These are phyloP conservation scores for Gouania willdenowi DNA, from an alignment of 2,797 vertebrate species.

Conservation along the genomic window DNA sequence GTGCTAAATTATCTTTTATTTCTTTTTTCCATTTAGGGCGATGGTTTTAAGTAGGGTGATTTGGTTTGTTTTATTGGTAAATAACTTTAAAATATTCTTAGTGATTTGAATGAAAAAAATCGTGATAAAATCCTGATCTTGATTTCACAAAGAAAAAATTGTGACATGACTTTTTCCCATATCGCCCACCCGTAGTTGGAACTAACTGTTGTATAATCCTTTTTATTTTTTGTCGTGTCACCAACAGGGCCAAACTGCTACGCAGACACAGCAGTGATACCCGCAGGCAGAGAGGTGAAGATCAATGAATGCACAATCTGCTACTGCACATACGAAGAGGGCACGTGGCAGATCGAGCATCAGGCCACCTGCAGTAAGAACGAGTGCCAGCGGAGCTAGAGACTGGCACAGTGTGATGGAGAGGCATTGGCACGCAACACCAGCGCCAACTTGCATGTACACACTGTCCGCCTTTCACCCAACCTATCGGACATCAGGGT, in stretches of 20 bases:
- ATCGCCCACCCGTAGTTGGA: no score
- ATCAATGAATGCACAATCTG: constrained; percentile 97
- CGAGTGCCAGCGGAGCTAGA: constrained; percentile 91
- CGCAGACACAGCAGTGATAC: constrained; percentile 92
- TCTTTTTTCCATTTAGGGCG: no score
- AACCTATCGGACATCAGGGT: constrained; percentile 57
- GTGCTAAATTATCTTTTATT: no score
- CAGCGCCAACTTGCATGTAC: constrained; percentile 33
- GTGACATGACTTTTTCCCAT: no score
- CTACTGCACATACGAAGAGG: constrained; percentile 97
- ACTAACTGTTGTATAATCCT: no score
- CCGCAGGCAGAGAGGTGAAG: constrained; percentile 94
- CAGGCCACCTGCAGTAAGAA: constrained; percentile 97
- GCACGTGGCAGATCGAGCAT: constrained; percentile 94
- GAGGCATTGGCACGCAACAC: constrained; percentile 24
- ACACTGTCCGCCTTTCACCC: constrained; percentile 55
- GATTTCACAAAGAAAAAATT: no score
- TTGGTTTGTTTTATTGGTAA: no score
- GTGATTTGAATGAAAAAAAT: no score
- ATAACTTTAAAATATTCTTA: no score
- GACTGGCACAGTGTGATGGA: constrained; percentile 17
- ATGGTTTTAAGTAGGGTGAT: no score
- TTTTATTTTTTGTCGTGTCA: constrained; percentile 7
- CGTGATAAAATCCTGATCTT: no score
- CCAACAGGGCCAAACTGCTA: constrained; percentile 94